Base-by-base conservation (phyloP, 2,113 vertebrate genomes). In the Myrmecobius fasciatus region DNA sequence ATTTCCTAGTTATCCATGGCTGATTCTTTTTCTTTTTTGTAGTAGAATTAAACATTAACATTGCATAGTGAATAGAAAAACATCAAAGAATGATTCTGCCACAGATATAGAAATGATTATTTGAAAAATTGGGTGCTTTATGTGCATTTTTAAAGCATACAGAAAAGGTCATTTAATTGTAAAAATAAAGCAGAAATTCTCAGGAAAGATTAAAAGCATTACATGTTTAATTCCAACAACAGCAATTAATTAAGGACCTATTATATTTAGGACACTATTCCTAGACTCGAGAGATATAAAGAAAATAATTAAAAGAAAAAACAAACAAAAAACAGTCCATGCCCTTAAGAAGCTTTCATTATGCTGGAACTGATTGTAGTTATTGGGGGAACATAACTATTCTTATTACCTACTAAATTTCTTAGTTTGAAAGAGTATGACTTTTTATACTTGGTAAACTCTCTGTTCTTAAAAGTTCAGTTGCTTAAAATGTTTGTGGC, bases 101-200 rank as follows among this genome's bases (percentile, higher is more conserved):
- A 2, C 7, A 88, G 51, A 47, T 2, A 90, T 95, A 54, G 52
- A 48, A 92, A 93, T 88, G 60, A 43, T 52, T 96, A 1, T 93
- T 96, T 94, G 48, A 96, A 93, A 46, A 22, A 20, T 2, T 91
- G 26, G 47, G 5, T 88, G 24, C 91, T 95, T 96, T 94, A 9
- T 75, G 60, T 92, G 93, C 0, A 9, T 96, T 97, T 97, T 92
- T 8, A 51, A 90, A 49, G 89, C 90, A 90, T 26, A 92, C 36
- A 93, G 60, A 43, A 60, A 52, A 90, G 28, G 20, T 48, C 25
- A 67, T 90, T 49, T 90, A 26, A 90, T 90, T 90, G 26, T 90
- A 28, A 28, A 90, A 90, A 90, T 83, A 83, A 43, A 43, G 7
- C 36, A 83, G 43, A 83, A 22, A 83, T 83, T 43, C n/a, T 43